Evolutionary conservation across 2,113 vertebrate species (phyloP), one percentile per base, ranked within the genome.

Genomic region (Archocentrus centrarchus): DNA sequence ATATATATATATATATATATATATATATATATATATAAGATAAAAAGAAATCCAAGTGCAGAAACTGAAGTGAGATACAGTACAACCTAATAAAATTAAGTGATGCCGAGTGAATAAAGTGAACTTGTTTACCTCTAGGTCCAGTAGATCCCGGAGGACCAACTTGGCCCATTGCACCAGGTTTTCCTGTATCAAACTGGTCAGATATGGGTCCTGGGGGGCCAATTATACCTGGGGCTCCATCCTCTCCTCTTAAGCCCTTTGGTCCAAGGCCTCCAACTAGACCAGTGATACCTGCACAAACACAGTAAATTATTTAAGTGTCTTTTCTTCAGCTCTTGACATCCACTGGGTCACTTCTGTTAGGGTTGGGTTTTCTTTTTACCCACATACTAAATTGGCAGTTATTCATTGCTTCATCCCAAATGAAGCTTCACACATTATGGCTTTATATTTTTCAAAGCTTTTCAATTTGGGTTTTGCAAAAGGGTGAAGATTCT

Each of bases 91-190:
- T 5, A 41, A 39, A 35, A 20, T 17, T 37, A 17, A 3, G 62
- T 10, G 27, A 47, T 70, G 24, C 44, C 0, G 3, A 15, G 3
- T 32, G 17, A 68, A 0, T 10, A 18, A 70, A 17, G 41, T 70
- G 44, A 53, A 44, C 66, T 3, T 41, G 22, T 59, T 75, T 78
- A 95, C 96, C 96, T 85, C 44, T 79, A 32, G 86, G 78, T 39
- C 96, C 96, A 17, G 2, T 37, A 3, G 66, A 59, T n/a, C 95
- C 96, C 9, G 2, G 59, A 30, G 30, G 82, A 35, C 95, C 95
- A 2, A 0, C 3, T 1, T 1, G 15, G 7, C 95, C 94, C 3
- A 0, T n/a, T 2, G 58, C 1, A 53, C 92, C 93, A 47, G 83
- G 30, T 59, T 50, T 66, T 78, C 94, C 93, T 66, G 57, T 6